Conservation (phyloP, 2,888 invertebrate genomes). For the Oxystoma pomonae region DNA sequence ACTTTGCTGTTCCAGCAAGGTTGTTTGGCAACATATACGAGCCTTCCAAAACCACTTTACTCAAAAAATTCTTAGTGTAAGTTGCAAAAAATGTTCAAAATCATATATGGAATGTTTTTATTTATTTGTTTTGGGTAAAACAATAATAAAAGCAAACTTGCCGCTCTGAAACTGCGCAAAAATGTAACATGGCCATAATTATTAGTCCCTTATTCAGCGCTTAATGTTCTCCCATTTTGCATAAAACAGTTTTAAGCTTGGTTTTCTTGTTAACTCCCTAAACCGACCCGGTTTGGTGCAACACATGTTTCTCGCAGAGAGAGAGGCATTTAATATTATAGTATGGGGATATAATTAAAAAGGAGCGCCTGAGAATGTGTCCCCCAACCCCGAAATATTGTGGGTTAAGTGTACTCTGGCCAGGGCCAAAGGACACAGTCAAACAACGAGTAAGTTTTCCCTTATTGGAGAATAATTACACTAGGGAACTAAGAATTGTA, state of each 20-base stretch:
- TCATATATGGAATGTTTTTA: too few species aligned
- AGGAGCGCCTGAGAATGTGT: conserved; percentile 24
- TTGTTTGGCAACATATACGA: too few species aligned
- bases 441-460: not conserved
- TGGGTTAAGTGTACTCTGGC: not conserved
- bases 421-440: not conserved
- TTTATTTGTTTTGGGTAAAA: too few species aligned
- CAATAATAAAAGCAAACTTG: not conserved
- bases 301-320: conserved; percentile 23
- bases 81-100: too few species aligned
- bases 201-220: not conserved
- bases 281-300: conserved; percentile 21
- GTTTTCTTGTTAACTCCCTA: conserved; percentile 25
- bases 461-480: too few species aligned
- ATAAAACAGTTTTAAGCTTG: conserved; percentile 21
- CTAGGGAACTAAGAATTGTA: too few species aligned
- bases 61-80: too few species aligned
- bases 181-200: not conserved
- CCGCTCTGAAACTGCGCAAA: not conserved
- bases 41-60: too few species aligned
- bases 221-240: conserved; percentile 23
- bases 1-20: too few species aligned
- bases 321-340: not conserved
- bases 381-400: not conserved
- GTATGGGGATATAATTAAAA: conserved; percentile 25